Evolutionary conservation across 2,797 vertebrate genomes (phyloP).

Genomic region (Syncerus caffer): DNA sequence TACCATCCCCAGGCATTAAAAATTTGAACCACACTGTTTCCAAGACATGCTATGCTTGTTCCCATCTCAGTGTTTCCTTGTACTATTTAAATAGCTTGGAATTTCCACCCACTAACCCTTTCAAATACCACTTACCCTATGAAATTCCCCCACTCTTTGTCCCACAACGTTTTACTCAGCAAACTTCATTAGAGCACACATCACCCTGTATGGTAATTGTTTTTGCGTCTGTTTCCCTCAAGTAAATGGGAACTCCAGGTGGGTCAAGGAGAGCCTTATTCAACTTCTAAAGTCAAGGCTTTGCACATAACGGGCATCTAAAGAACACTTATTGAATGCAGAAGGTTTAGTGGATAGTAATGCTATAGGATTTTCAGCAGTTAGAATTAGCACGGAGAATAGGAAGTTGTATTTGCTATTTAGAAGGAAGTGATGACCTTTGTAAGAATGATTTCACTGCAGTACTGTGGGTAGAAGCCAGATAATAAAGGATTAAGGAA

Average conservation of each 20-base stretch:
- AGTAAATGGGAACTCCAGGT: background rate
- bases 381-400: background rate
- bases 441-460: constrained; percentile 11
- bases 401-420: constrained; percentile 4
- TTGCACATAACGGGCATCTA: background rate
- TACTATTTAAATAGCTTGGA: background rate
- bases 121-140: background rate
- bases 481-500: constrained; percentile 27
- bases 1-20: background rate
- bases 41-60: background rate
- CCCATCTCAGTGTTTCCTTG: background rate
- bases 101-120: constrained; percentile 2
- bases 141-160: background rate
- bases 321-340: background rate
- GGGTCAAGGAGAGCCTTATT: background rate
- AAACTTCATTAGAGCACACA: background rate
- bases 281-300: background rate
- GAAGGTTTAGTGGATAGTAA: background rate
- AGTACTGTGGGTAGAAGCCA: background rate
- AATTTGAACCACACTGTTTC: background rate
- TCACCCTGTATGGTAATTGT: background rate
- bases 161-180: background rate
- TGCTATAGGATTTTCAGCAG: background rate
- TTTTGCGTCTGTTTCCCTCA: background rate
- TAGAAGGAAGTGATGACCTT: constrained; percentile 42